phyloP scores from a whole-genome alignment of 1,140 invertebrate species.

The Pygmarrhopalites habei region DNA sequence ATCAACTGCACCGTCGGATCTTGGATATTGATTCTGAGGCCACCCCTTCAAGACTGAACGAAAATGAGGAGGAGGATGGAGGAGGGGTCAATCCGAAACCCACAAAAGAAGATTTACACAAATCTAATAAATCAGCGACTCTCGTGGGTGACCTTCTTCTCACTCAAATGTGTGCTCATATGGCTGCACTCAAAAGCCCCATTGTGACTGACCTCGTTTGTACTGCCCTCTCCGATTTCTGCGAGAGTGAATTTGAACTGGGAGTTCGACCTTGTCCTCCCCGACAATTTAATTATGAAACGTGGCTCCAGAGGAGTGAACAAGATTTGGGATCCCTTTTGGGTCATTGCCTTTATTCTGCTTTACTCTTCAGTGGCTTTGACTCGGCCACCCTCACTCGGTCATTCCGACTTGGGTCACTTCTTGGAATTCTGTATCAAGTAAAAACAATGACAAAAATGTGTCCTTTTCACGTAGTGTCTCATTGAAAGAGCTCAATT shows the following conservation, averaged over 20 bases:
- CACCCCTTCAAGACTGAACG: background rate
- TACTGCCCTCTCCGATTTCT: constrained; percentile 11
- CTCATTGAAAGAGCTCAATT: background rate
- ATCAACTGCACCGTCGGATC: constrained; percentile 17
- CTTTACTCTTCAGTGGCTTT: constrained; percentile 18
- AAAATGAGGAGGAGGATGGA: background rate
- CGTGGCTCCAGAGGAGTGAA: constrained; percentile 1
- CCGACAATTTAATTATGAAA: constrained; percentile 5
- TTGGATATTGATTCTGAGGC: constrained; percentile 4
- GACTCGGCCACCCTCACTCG: background rate
- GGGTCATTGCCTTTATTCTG: constrained; percentile 11
- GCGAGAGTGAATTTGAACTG: constrained; percentile 22
- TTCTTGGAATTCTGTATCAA: constrained; percentile 12
- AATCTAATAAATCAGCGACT: constrained; percentile 18
- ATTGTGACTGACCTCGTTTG: constrained; percentile 15
- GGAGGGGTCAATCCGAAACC: no score
- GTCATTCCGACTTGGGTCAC: constrained; percentile 5
- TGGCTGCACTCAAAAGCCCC: constrained; percentile 22
- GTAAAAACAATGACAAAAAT: no score
- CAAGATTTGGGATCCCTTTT: constrained; percentile 12
- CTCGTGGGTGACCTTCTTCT: constrained; percentile 20
- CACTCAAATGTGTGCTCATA: constrained; percentile 15
- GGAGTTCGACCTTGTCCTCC: background rate
- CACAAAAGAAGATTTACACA: constrained; percentile 9
- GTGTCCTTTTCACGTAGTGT: background rate